Evolutionary conservation across 2,888 invertebrate species (phyloP).

Genomic region (Eupithecia dodoneata): DNA sequence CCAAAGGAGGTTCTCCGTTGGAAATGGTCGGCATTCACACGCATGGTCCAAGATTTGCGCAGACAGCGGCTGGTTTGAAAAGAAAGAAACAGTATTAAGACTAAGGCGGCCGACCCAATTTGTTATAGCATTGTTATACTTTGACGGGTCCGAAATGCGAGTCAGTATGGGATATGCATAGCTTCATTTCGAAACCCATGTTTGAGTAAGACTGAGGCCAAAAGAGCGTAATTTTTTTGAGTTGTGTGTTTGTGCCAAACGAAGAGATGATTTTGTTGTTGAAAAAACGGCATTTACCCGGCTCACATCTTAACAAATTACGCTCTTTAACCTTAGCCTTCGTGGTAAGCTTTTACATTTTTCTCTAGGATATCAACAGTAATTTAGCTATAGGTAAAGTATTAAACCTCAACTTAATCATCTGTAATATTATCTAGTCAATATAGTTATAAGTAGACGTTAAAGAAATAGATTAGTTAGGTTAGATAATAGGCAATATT

Average conservation of each 20-base stretch:
- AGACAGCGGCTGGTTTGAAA: conserved; percentile 23
- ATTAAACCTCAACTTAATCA: not conserved
- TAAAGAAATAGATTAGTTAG: not conserved
- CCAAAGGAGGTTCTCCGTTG: conserved; percentile 41
- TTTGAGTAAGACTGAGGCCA: no score
- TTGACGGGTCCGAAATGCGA: not conserved
- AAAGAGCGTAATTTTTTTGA: not conserved
- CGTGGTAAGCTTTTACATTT: not conserved
- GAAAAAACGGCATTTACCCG: not conserved
- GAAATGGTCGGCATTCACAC: conserved; percentile 26
- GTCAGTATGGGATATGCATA: not conserved
- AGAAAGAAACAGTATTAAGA: conserved; percentile 35
- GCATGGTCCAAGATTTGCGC: conserved; percentile 28
- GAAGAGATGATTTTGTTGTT: not conserved
- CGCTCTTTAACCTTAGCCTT: not conserved
- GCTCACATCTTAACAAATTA: not conserved
- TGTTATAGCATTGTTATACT: not conserved
- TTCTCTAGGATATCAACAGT: not conserved
- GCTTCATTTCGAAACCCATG: not conserved
- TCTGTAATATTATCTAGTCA: conserved; percentile 1
- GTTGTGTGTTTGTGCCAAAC: not conserved
- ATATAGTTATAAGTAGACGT: not conserved
- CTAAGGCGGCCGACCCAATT: no score
- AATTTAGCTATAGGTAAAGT: not conserved
- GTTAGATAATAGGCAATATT: not conserved